Evolutionary conservation across 2,888 invertebrate genomes (phyloP).

Genomic region (Hemicrepidius hirtus): DNA sequence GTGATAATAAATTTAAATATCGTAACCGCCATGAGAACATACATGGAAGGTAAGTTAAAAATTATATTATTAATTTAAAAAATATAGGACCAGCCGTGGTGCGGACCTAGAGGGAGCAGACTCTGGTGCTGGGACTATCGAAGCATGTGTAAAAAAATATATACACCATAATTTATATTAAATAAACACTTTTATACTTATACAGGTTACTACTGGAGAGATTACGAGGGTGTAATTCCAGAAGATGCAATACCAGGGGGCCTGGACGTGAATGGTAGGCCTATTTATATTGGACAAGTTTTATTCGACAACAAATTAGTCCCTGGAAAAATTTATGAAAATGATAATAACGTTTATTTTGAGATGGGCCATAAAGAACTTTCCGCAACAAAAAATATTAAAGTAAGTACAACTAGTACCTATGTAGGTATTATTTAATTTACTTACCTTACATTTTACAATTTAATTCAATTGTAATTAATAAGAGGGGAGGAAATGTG

Average conservation of each 20-base stretch:
- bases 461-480: no score
- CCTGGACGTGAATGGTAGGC: constrained; percentile 23
- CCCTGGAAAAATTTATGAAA: constrained; percentile 25
- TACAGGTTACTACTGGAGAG: constrained; percentile 40
- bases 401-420: constrained; percentile 17
- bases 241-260: constrained; percentile 30
- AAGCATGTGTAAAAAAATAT: no score
- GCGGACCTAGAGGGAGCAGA: no score
- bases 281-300: constrained; percentile 37
- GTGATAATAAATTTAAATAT: not conserved
- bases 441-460: no score
- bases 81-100: no score
- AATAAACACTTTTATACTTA: no score
- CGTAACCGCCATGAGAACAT: not conserved
- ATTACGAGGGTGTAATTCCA: constrained; percentile 24
- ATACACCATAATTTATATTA: no score
- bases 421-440: no score
- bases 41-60: not conserved
- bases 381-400: constrained; percentile 23
- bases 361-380: constrained; percentile 1
- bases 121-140: no score
- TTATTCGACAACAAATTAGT: constrained; percentile 3
- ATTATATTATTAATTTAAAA: no score
- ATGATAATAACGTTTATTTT: constrained; percentile 16
- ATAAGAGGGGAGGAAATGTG: no score